phyloP scores from a whole-genome alignment of 2,113 vertebrate species.

The Rattus norvegicus region DNA sequence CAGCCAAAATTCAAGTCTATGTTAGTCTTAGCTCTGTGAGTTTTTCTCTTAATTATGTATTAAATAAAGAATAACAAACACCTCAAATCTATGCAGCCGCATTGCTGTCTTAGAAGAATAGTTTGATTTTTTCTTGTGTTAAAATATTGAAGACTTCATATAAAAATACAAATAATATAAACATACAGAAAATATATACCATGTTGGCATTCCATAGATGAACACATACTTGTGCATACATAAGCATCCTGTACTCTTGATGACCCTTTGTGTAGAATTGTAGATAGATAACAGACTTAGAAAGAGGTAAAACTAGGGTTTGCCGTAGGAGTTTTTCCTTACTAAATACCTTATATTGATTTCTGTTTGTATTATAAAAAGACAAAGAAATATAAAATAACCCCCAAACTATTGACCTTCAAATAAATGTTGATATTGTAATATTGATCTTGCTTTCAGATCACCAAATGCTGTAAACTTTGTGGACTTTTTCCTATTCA shows the following conservation, averaged over 20 bases:
- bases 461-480: neutral
- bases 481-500: neutral
- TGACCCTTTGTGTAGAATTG: neutral
- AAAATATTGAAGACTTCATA: slow-evolving; percentile 27
- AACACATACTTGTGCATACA: neutral
- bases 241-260: neutral
- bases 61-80: slow-evolving; percentile 6
- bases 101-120: slow-evolving; percentile 12
- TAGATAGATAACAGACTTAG: neutral
- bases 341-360: neutral
- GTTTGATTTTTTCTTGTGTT: neutral
- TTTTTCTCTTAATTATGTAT: slow-evolving; percentile 4
- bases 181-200: neutral
- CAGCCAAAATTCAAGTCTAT: slow-evolving; percentile 39
- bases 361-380: neutral
- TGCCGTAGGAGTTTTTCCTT: neutral
- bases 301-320: neutral
- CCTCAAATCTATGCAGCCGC: neutral
- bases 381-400: neutral
- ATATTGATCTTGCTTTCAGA: neutral
- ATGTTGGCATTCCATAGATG: neutral
- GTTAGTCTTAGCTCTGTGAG: neutral
- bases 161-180: slow-evolving; percentile 38
- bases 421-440: slow-evolving; percentile 32
- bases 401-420: neutral